Conservation (phyloP, 1,140 invertebrate species). For the Drosophila takahashii region DNA sequence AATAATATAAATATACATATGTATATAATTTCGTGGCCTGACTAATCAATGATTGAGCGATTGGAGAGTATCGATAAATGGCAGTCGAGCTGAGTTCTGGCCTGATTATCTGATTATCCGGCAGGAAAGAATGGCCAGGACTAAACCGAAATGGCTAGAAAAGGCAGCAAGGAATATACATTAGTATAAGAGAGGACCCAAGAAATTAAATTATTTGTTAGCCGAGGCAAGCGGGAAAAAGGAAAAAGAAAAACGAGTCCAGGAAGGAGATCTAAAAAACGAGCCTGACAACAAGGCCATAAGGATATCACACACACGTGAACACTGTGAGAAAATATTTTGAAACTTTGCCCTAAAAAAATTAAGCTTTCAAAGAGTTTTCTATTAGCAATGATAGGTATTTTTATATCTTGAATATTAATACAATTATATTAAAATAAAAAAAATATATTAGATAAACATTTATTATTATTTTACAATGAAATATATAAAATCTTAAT, state of each 20-base stretch:
- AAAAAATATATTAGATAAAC: no score
- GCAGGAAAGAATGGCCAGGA: not conserved
- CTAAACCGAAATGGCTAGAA: conserved; percentile 19
- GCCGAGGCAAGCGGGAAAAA: conserved; percentile 36
- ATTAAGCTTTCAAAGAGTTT: no score
- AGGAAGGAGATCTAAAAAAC: conserved; percentile 60
- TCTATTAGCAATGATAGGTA: no score
- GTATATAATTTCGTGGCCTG: conserved; percentile 31
- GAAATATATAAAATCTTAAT: no score
- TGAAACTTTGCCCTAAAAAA: no score
- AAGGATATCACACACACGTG: conserved; percentile 47
- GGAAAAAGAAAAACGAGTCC: conserved; percentile 13
- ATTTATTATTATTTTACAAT: no score
- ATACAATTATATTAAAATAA: no score
- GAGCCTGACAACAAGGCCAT: conserved; percentile 76
- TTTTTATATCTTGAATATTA: no score
- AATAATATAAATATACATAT: not conserved
- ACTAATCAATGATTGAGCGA: conserved; percentile 44
- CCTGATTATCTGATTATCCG: conserved; percentile 16
- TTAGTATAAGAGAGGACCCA: conserved; percentile 49
- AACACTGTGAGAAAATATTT: not conserved
- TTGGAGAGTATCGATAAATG: conserved; percentile 29
- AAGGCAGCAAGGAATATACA: not conserved
- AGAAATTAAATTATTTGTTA: conserved; percentile 81
- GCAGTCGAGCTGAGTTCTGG: not conserved